Evolutionary conservation across 2,888 invertebrate genomes (phyloP).

Genomic region (Nephrotoma appendiculata): DNA sequence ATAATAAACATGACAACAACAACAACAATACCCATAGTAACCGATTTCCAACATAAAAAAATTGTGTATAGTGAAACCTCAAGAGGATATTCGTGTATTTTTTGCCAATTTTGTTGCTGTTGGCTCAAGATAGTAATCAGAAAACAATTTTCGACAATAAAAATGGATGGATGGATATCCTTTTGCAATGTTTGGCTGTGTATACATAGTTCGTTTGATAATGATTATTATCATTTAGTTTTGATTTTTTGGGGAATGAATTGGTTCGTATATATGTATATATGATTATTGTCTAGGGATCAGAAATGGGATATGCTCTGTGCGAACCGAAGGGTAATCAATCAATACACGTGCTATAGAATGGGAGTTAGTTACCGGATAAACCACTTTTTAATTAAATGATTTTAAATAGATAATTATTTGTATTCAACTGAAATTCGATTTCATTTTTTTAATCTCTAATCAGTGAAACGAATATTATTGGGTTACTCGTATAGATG

Average conservation of each 20-base stretch:
- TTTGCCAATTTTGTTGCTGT: neutral
- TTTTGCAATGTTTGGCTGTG: neutral
- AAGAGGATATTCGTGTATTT: neutral
- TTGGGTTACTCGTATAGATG: no score
- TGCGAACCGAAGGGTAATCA: neutral
- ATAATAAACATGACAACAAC: neutral
- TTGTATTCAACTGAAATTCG: no score
- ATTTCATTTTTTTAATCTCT: no score
- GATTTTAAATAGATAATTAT: neutral
- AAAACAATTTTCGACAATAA: neutral
- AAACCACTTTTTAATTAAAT: neutral
- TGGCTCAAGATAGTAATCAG: neutral
- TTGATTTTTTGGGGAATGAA: neutral
- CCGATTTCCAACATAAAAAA: neutral
- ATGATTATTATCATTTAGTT: neutral
- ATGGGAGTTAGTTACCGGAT: neutral
- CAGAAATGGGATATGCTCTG: neutral
- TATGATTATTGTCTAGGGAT: neutral
- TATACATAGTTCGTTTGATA: neutral
- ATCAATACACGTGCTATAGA: neutral
- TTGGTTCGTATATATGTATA: neutral
- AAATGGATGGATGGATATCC: neutral
- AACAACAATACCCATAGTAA: neutral
- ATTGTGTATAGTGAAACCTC: neutral
- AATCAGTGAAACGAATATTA: no score